A percentile compares a stretch with the other conserved stretches of the same genome.
phyloP scores from a whole-genome alignment of 2,888 invertebrate species.

The Tridacna crocea region DNA sequence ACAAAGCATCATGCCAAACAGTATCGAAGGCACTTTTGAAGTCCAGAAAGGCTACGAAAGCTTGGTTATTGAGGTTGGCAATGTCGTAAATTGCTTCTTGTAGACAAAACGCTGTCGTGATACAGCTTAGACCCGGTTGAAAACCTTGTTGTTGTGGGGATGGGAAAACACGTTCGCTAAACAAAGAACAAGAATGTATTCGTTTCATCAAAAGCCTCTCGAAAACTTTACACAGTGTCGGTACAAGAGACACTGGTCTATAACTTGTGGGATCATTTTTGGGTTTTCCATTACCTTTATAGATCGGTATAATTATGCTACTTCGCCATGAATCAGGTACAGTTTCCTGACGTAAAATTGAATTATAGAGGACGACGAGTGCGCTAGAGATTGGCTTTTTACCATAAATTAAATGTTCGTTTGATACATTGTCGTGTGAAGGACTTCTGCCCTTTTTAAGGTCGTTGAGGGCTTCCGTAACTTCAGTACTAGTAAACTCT shows the following conservation, averaged over 20 bases:
- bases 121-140: conserved; percentile 26
- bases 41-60: conserved; percentile 17
- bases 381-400: not conserved
- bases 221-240: conserved; percentile 36
- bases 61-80: not conserved
- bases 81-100: conserved; percentile 16
- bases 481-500: conserved; percentile 18
- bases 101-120: conserved; percentile 6
- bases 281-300: conserved; percentile 37
- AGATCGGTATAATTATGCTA: conserved; percentile 34
- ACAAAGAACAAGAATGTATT: not conserved
- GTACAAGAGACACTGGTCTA: conserved; percentile 33
- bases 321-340: conserved; percentile 31
- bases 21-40: conserved; percentile 12
- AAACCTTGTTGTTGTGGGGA: conserved; percentile 44
- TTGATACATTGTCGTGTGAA: conserved; percentile 24
- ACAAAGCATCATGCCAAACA: conserved; percentile 17
- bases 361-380: conserved; percentile 16
- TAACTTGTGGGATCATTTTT: conserved; percentile 36
- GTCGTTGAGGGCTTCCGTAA: not conserved
- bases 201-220: conserved; percentile 33
- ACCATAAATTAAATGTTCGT: conserved; percentile 32
- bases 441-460: conserved; percentile 25
- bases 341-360: conserved; percentile 6
- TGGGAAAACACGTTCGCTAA: conserved; percentile 23